Evolutionary conservation across 2,797 vertebrate genomes (phyloP).

Genomic region (Zalophus californianus): DNA sequence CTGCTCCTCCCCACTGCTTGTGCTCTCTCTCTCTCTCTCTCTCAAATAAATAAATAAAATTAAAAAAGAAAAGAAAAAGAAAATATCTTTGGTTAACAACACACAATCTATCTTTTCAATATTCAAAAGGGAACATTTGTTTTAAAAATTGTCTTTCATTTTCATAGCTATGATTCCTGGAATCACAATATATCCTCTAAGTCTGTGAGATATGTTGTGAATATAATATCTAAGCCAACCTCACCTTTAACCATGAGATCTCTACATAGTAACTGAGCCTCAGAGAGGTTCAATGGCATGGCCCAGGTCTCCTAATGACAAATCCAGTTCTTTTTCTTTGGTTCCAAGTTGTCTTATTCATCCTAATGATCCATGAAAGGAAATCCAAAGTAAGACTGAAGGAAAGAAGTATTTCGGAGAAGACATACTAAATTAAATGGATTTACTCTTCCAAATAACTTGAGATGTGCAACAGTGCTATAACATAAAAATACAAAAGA

Average conservation of each 20-base stretch:
- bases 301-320: background rate
- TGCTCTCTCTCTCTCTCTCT: background rate
- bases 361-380: background rate
- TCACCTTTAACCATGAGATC: background rate
- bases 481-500: constrained; percentile 48
- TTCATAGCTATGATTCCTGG: background rate
- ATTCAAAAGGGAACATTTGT: background rate
- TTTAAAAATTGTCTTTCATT: constrained; percentile 1
- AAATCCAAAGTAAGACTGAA: background rate
- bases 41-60: background rate
- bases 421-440: constrained; percentile 16
- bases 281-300: background rate
- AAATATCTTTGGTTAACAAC: background rate
- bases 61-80: background rate
- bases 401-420: constrained; percentile 26
- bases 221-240: background rate
- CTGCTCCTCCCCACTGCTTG: background rate
- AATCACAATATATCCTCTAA: background rate
- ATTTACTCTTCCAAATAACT: constrained; percentile 38
- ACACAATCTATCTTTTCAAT: background rate
- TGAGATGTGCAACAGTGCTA: background rate
- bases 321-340: background rate
- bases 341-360: background rate
- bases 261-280: background rate
- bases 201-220: background rate